A percentile compares a stretch with the other conserved stretches of the same genome.
These are phyloP conservation scores for Ancistrus triradiatus DNA, from an alignment of 2,113 vertebrate genomes.

Conservation along the genomic window DNA sequence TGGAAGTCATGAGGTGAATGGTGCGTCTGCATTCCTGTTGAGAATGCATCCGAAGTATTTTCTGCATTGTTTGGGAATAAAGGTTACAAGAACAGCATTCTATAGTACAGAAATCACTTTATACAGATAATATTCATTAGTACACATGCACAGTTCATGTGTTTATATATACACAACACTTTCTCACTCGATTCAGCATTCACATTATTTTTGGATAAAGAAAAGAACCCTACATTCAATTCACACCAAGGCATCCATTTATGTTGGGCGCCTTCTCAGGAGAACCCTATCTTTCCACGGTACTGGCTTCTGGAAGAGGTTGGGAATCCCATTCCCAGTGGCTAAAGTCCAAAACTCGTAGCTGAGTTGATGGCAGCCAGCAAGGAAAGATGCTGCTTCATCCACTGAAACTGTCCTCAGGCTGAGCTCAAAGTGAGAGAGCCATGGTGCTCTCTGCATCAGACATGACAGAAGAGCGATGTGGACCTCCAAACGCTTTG, in stretches of 20 bases:
- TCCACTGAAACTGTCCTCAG: background rate
- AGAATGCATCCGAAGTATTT: too few species aligned
- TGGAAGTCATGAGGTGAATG: too few species aligned
- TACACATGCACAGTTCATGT: too few species aligned
- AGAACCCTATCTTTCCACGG: too few species aligned
- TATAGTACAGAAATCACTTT: background rate
- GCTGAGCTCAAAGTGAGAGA: conserved; percentile 59
- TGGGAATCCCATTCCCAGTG: background rate
- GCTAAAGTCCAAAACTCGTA: too few species aligned
- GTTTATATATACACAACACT: background rate
- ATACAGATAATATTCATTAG: background rate
- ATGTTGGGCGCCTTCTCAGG: too few species aligned
- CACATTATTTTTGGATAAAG: background rate
- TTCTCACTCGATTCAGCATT: background rate
- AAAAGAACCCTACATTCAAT: background rate
- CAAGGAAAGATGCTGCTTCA: background rate
- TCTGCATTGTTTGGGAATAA: too few species aligned
- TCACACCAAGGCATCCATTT: background rate
- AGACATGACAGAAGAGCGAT: conserved; percentile 61
- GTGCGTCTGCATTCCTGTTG: too few species aligned
- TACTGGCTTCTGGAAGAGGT: background rate
- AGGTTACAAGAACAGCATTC: conserved; percentile 2
- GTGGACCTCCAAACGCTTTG: conserved; percentile 31
- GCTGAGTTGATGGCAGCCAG: background rate
- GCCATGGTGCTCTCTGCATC: conserved; percentile 67